These are phyloP conservation scores for Stylophora pistillata DNA, from an alignment of 64 coral and sea anemone species.

Conservation along the genomic window DNA sequence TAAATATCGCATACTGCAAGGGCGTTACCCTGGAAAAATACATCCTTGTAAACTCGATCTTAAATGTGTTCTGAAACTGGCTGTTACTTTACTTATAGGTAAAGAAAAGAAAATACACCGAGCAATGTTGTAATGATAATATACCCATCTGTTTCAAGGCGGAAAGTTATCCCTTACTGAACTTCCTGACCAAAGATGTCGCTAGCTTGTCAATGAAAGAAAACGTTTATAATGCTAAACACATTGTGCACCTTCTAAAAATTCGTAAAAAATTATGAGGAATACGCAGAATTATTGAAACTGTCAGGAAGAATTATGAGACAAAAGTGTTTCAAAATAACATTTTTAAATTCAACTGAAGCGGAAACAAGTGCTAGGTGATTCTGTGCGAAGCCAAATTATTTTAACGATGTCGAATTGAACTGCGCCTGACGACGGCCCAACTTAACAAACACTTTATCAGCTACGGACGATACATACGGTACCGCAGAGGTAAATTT, in stretches of 20 bases:
- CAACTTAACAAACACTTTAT: neutral
- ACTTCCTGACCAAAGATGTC: conserved; percentile 34
- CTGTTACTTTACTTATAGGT: neutral
- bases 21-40: conserved; percentile 30
- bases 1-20: conserved; percentile 23
- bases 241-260: neutral
- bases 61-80: neutral
- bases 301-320: neutral
- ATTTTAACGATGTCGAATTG: conserved; percentile 30
- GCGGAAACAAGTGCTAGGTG: conserved; percentile 29
- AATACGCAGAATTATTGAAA: neutral
- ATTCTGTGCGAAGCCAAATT: conserved; percentile 31
- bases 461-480: neutral
- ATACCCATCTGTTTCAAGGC: conserved; percentile 6
- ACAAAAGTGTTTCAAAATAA: neutral
- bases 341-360: neutral
- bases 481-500: neutral
- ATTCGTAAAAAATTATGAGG: neutral
- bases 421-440: conserved; percentile 27
- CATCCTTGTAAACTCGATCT: neutral
- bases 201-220: conserved; percentile 18
- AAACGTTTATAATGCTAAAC: conserved; percentile 10
- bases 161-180: conserved; percentile 19
- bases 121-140: neutral
- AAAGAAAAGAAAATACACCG: neutral